phyloP scores from a whole-genome alignment of 2,113 vertebrate species.

The Athene cunicularia region DNA sequence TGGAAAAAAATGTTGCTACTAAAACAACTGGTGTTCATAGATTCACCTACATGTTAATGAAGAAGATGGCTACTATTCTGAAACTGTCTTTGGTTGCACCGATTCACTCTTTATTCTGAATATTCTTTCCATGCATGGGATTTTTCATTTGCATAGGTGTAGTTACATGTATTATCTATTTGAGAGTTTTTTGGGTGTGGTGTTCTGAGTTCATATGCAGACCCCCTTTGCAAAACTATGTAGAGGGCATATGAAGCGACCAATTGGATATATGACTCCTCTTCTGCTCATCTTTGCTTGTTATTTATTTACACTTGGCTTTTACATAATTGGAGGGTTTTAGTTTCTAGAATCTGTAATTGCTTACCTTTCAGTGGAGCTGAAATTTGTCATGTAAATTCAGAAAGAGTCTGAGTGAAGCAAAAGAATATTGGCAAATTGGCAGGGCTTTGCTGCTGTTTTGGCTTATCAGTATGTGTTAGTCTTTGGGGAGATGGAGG shows the following conservation, averaged over 20 bases:
- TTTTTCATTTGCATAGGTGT: neutral
- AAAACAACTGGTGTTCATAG: neutral
- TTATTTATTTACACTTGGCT: neutral
- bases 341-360: neutral
- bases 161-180: neutral
- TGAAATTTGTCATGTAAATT: conserved; percentile 3
- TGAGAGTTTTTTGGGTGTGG: neutral
- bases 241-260: neutral
- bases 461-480: neutral
- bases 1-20: neutral
- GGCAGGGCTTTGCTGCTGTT: neutral
- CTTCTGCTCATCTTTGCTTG: neutral
- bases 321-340: neutral
- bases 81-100: neutral
- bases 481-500: neutral
- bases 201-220: neutral
- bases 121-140: neutral
- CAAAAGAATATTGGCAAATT: neutral
- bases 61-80: neutral
- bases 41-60: neutral
- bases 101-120: neutral
- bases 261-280: neutral
- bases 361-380: neutral
- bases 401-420: neutral
- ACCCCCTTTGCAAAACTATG: neutral